phyloP scores from a whole-genome alignment of 2,113 vertebrate species.

The Ancistrus triradiatus region DNA sequence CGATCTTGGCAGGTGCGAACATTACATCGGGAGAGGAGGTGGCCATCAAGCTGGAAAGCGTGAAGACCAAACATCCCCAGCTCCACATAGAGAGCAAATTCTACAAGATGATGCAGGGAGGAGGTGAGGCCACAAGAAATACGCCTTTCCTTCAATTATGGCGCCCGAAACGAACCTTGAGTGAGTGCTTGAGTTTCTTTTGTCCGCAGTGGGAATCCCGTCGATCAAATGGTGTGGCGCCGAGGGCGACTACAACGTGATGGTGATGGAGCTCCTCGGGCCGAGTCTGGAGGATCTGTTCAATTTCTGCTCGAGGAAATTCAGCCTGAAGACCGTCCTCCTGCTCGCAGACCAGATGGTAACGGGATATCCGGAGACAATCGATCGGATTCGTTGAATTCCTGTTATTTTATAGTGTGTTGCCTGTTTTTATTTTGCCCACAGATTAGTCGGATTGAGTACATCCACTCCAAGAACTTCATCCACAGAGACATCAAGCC shows the following conservation, averaged over 20 bases:
- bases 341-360: conserved; percentile 98
- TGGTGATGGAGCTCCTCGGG: conserved; percentile 98
- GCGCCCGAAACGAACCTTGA: no score
- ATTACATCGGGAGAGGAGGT: conserved; percentile 96
- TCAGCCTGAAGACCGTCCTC: conserved; percentile 96
- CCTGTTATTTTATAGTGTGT: no score
- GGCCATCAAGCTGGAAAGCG: conserved; percentile 96
- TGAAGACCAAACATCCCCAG: conserved; percentile 98
- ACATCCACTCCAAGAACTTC: conserved; percentile 98
- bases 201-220: conserved; percentile 85
- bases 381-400: no score
- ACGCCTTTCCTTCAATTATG: not conserved
- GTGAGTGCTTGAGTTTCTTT: no score
- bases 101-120: conserved; percentile 99
- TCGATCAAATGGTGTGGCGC: conserved; percentile 98
- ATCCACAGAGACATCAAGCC: conserved; percentile 97
- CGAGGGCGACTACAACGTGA: conserved; percentile 96
- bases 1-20: conserved; percentile 92
- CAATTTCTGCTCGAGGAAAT: conserved; percentile 98
- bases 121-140: conserved; percentile 72
- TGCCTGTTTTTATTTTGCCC: conserved; percentile 6
- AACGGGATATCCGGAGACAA: no score
- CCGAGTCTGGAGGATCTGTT: conserved; percentile 96
- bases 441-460: conserved; percentile 95
- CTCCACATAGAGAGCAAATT: conserved; percentile 99